Evolutionary conservation across 1,140 invertebrate genomes (phyloP).

Genomic region (Mya arenaria): DNA sequence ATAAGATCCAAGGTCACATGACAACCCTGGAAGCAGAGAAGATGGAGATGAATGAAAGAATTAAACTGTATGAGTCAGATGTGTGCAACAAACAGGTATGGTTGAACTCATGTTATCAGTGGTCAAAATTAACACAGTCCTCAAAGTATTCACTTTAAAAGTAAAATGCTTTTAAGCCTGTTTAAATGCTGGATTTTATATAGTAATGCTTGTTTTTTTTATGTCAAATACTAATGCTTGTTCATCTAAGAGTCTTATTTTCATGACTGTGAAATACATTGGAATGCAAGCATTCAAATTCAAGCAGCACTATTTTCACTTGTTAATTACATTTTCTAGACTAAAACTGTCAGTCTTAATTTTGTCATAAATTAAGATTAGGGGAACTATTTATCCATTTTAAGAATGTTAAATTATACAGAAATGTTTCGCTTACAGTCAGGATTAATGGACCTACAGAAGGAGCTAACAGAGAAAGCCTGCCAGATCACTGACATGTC

Average conservation of each 20-base stretch:
- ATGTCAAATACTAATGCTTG: neutral
- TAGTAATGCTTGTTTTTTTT: neutral
- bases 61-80: constrained; percentile 30
- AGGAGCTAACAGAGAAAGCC: constrained; percentile 17
- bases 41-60: constrained; percentile 30
- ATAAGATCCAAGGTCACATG: constrained; percentile 33
- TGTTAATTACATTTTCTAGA: too few relatives aligned
- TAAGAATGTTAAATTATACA: too few relatives aligned
- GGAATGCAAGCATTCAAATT: too few relatives aligned
- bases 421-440: too few relatives aligned
- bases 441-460: constrained; percentile 10
- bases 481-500: neutral
- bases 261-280: neutral
- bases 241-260: neutral
- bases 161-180: too few relatives aligned
- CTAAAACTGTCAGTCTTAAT: too few relatives aligned
- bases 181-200: neutral
- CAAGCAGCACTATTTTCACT: too few relatives aligned
- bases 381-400: neutral
- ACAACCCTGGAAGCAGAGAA: constrained; percentile 28
- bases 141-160: too few relatives aligned
- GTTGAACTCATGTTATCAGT: too few relatives aligned
- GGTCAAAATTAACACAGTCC: too few relatives aligned
- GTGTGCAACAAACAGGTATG: constrained; percentile 7
- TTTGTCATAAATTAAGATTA: neutral